Evolutionary conservation across 2,113 vertebrate species (phyloP).

Genomic region (Tichodroma muraria): DNA sequence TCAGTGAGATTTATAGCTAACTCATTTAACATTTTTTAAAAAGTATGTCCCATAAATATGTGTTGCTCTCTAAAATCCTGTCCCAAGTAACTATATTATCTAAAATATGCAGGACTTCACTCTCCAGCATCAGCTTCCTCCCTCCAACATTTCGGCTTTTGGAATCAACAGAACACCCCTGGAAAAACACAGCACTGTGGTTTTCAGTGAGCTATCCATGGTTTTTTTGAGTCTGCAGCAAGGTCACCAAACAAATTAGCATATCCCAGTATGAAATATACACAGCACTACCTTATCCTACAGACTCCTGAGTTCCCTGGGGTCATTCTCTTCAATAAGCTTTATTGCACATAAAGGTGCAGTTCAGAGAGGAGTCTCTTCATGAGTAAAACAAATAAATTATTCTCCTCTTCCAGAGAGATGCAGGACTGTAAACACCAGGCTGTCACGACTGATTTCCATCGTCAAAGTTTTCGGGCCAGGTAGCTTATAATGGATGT

Average conservation of each 20-base stretch:
- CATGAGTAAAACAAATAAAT: not conserved
- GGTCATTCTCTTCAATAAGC: not conserved
- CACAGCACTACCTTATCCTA: not conserved
- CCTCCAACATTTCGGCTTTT: not conserved
- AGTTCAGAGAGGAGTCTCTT: not conserved
- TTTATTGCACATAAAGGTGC: not conserved
- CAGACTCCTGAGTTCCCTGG: not conserved
- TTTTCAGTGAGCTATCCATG: not conserved
- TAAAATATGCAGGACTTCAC: not conserved
- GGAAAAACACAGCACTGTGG: not conserved
- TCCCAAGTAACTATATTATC: not conserved
- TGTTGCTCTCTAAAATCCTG: not conserved
- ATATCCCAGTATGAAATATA: not conserved
- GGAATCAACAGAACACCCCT: not conserved
- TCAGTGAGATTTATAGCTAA: not conserved
- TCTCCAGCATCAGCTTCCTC: not conserved
- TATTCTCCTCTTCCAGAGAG: not conserved
- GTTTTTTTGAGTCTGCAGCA: no score
- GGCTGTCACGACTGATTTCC: not conserved
- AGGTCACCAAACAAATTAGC: not conserved
- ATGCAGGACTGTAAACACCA: not conserved
- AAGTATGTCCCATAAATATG: not conserved
- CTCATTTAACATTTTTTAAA: not conserved
- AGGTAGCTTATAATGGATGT: conserved; percentile 15
- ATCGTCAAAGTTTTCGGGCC: not conserved